These are phyloP conservation scores for Pangasianodon hypophthalmus DNA, from an alignment of 2,113 vertebrate species.

Conservation along the genomic window DNA sequence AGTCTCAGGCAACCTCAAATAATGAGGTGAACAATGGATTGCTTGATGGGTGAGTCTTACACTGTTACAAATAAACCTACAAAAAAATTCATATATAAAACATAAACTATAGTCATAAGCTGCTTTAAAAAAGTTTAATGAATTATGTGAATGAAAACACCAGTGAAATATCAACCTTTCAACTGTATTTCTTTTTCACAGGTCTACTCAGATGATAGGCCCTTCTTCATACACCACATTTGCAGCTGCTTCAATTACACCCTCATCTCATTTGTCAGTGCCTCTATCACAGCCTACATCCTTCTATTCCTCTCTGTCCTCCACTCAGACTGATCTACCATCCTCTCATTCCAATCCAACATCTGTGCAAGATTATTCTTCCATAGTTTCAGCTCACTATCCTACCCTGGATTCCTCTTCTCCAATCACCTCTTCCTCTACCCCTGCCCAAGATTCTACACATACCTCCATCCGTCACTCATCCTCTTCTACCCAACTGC, in stretches of 20 bases:
- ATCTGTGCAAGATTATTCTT: constrained; percentile 60
- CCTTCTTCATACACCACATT: constrained; percentile 63
- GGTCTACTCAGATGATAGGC: constrained; percentile 61
- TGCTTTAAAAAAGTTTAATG: background rate
- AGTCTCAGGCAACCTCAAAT: constrained; percentile 57
- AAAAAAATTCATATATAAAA: background rate
- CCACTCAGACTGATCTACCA: constrained; percentile 52
- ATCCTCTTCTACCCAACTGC: constrained; percentile 60
- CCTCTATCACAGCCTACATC: constrained; percentile 63
- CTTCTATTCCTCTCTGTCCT: constrained; percentile 60
- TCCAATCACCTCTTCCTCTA: constrained; percentile 55
- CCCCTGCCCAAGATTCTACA: constrained; percentile 64
- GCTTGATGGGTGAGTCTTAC: constrained; percentile 66
- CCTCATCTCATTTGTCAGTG: constrained; percentile 60
- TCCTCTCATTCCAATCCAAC: constrained; percentile 49
- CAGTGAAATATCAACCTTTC: background rate
- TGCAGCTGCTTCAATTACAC: constrained; percentile 51
- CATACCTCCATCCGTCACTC: constrained; percentile 67
- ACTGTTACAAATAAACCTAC: background rate
- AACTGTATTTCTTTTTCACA: constrained; percentile 51
- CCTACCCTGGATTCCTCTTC: constrained; percentile 52
- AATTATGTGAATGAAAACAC: background rate
- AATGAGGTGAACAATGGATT: constrained; percentile 56
- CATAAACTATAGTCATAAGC: background rate
- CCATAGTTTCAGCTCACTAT: constrained; percentile 57